Base-by-base conservation (phyloP, 2,888 invertebrate species). In the Limnephilus lunatus region DNA sequence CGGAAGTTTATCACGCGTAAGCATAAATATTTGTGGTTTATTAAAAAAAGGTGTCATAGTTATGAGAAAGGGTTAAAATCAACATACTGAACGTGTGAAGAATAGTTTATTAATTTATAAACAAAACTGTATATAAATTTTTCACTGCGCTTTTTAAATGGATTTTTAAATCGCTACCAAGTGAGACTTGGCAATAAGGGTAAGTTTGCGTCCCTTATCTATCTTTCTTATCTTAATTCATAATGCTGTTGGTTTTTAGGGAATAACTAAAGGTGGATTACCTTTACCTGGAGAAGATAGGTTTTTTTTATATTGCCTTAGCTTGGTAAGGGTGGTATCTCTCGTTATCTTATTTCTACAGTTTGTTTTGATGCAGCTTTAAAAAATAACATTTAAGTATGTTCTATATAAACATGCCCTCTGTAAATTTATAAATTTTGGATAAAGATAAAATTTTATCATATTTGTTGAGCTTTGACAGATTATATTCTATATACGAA, bases 21-120 rank as follows among this genome's bases (percentile, higher is more conserved):
- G 90, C 83, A 44, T 92, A 92, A 92, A 92, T 90, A 85, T 89
- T 90, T 85, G 91, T 85, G 91, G 89, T 89, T n/a, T 92, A 92
- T 92, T 92, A 92, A 90, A 89, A 82, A 83, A 30, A 83, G 48
- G 85, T 91, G 89, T 91, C 80, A 89, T 9, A 25, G 68, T 68
- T 68, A 68, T 68, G 68, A 68, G 68, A 68, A 68, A 68, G 68
- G 68, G 25, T 68, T 68, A 25, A 68, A 68, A n/a, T n/a, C n/a
- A 89, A 89, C n/a, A 15, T 48, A 85, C 81, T 85, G 89, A 35
- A 92, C 91, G 91, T 92, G 91, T 90, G 83, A 39, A 31, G 87
- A 87, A 87, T 87, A 44, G 30, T 68, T 68, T n/a, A 68, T 25
- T 68, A 68, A 68, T n/a, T 68, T 68, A n/a, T 68, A 68, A 68